Evolutionary conservation across 2,113 vertebrate genomes (phyloP), one percentile per base, ranked within the genome.

Genomic region (Periophthalmus modestus): DNA sequence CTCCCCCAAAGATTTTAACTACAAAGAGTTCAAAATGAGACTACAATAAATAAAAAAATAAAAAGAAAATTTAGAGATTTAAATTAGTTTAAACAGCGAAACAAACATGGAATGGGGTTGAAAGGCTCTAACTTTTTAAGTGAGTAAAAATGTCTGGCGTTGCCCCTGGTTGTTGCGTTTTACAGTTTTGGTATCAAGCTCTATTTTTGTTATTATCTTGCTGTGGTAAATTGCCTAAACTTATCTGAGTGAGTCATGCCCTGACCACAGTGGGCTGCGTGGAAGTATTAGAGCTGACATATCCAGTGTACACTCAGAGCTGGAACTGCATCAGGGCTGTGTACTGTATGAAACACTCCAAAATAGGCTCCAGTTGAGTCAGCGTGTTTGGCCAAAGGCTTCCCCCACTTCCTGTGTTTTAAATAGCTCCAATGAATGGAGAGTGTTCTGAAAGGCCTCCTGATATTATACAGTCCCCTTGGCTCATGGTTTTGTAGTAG

Each of bases 381-480:
- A 89, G 85, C 84, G 87, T 47, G 81, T 87, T 89, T 82, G 21
- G 80, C 82, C 82, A 83, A 89, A 88, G 85, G 83, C 85, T 83
- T 82, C 80, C 69, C 81, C 68, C 63, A 75, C 76, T 84, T 80
- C 81, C 80, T 82, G 62, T 39, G 62, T 88, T 79, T 72, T 68
- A 73, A 80, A 74, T 66, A 71, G 46, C 84, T 74, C 85, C 79
- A 83, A 80, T 89, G 78, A 89, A 67, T 63, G 57, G 81, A 81
- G 73, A 74, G 72, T 68, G 79, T 84, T 86, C 82, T 78, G 78
- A 83, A 83, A 89, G 78, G 70, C 57, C 77, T 72, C 82, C 71
- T 69, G 73, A 82, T 86, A 82, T 87, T 73, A 80, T 85, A 82
- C 82, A 82, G 77, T 84, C 76, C 73, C 83, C 75, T 77, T 82